phyloP scores from a whole-genome alignment of 2,888 invertebrate genomes.

The Xylocampa areola region DNA sequence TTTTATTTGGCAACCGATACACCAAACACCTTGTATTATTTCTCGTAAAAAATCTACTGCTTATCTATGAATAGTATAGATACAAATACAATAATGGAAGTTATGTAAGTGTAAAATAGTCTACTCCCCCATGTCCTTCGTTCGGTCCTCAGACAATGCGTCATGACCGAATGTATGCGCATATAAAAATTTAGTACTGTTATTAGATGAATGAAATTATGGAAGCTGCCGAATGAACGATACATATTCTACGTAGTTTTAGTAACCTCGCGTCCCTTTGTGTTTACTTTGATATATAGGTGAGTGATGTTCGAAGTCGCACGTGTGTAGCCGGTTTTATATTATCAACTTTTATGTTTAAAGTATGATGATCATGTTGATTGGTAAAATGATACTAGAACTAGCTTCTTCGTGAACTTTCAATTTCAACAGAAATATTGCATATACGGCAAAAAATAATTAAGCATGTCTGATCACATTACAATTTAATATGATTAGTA shows the following conservation, averaged over 20 bases:
- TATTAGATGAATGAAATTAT: constrained; percentile 77
- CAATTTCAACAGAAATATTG: too few relatives aligned
- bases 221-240: constrained; percentile 64
- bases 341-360: too few relatives aligned
- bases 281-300: constrained; percentile 47
- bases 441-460: too few relatives aligned
- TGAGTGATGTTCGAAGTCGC: constrained; percentile 18
- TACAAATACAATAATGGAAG: too few relatives aligned
- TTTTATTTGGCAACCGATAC: too few relatives aligned
- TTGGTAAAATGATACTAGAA: too few relatives aligned
- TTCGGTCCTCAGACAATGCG: constrained; percentile 66
- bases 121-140: constrained; percentile 46
- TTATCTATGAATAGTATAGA: background rate
- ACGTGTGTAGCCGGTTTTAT: background rate
- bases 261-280: constrained; percentile 51
- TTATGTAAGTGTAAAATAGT: constrained; percentile 39
- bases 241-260: constrained; percentile 60
- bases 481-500: too few relatives aligned
- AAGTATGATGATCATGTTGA: too few relatives aligned
- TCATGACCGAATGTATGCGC: constrained; percentile 77
- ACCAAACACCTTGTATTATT: background rate
- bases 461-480: too few relatives aligned
- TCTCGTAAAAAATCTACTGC: background rate
- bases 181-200: constrained; percentile 78
- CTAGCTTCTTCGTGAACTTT: too few relatives aligned